Base-by-base conservation (phyloP, 2,113 vertebrate genomes). In the Fukomys damarensis region DNA sequence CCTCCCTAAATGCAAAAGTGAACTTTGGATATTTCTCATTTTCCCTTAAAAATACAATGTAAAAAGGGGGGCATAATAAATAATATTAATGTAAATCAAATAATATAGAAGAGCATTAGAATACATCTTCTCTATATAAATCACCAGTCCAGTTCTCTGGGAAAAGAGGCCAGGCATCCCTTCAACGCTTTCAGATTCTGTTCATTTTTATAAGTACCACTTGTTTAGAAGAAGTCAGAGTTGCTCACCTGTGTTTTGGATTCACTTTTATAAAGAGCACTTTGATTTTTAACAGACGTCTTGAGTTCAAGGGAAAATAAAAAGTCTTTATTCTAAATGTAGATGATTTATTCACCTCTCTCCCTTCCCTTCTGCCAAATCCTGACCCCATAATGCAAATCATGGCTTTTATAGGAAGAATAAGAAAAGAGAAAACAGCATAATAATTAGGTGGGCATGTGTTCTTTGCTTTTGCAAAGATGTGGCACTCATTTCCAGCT, bases 1-100 rank as follows among this genome's bases (percentile, higher is more conserved):
- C 38, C 52, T 88, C 52, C 16, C 77, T 8, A 93, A 2, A 22
- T 84, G 70, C 76, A 70, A 83, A 95, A 92, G 32, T 24, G 30
- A 59, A 90, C 56, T 85, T 77, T 32, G 28, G 68, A 32, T 70
- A 89, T 20, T 82, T 91, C 10, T 68, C 43, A 24, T 54, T 94
- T 91, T 79, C 89, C 86, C 80, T 93, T 93, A 85, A 92, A 96
- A 94, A 86, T 35, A 38, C 0, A 77, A 26, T 80, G 6, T 41
- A 38, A 38, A 19, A 68, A 65, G 12, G 35, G 56, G 17, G n/a
- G 12, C 28, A 11, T 26, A 65, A 52, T 63, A 82, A 91, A 87
- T 3, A 84, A 82, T 24, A 79, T 52, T 54, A 61, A 72, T 46
- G 38, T 72, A 43, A 86, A 70, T 32, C 56, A 66, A 94, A 79